Evolutionary conservation across 1,140 invertebrate genomes (phyloP), one percentile per base, ranked within the genome.

Genomic region (Caenorhabditis elegans): DNA sequence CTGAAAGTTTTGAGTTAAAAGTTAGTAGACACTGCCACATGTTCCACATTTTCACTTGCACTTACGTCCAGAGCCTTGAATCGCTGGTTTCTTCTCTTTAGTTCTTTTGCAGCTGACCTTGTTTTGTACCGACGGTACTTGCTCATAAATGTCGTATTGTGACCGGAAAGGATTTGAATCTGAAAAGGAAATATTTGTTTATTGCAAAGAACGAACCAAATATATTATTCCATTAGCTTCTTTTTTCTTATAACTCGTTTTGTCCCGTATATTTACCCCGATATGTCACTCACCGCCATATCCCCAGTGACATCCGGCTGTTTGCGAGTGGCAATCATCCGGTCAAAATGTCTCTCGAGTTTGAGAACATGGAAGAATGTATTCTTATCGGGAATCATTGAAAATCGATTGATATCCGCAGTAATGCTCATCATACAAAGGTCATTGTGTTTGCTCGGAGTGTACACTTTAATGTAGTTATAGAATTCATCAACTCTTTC

Each of bases 311-410:
- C 60, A 15, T 70, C 60, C n/a, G 34, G 19, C 34, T 70, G 60
- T 22, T 70, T 70, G 3, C 60, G 60, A 43, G 31, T 3, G 13
- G 60, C 60, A 70, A 70, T 70, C 60, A 70, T 70, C 3, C 60
- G 60, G n/a, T 70, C 60, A 17, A 39, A 70, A 10, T 70, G 60
- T 43, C 60, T 70, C 34, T 70, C 60, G 31, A 70, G 60, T 70
- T 70, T 70, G 60, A 70, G 60, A 39, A 70, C 60, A 39, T 70
- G 60, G 60, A 70, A 70, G n/a, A 70, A 70, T 22, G 60, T 39
- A 22, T 70, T 36, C 34, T 70, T 70, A 13, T 70, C 34, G 19
- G 60, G 60, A 22, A 70, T 70, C 60, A 70, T 70, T 22, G 34
- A 36, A n/a, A 70, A 39, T 13, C 60, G 31, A 39, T 70, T 70